A percentile compares a stretch with the other conserved stretches of the same genome.
These are phyloP conservation scores for Atta texana DNA, from an alignment of 1,140 invertebrate genomes.

Conservation along the genomic window DNA sequence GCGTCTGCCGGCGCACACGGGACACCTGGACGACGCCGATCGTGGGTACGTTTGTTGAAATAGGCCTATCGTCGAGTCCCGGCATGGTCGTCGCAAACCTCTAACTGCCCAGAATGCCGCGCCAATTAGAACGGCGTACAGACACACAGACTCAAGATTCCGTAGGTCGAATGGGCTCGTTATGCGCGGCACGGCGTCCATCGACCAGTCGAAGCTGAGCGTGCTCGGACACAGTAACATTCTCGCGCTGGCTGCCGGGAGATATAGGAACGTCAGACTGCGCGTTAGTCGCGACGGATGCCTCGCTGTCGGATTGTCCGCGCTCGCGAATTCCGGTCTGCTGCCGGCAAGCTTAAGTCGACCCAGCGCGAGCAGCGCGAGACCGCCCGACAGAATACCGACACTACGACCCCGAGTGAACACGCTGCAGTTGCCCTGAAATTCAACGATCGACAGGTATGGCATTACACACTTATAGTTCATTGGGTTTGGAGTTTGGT, in stretches of 20 bases:
- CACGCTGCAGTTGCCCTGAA: slow-evolving; percentile 74
- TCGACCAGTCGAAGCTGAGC: slow-evolving; percentile 98
- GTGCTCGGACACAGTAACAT: slow-evolving; percentile 93
- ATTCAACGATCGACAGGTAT: slow-evolving; percentile 32
- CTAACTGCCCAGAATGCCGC: slow-evolving; percentile 80
- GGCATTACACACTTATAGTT: slow-evolving; percentile 25
- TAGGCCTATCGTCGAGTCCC: slow-evolving; percentile 13
- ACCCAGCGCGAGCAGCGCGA: slow-evolving; percentile 82
- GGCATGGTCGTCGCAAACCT: slow-evolving; percentile 70
- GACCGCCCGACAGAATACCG: slow-evolving; percentile 81
- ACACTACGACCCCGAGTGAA: slow-evolving; percentile 76
- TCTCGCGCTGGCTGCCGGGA: slow-evolving; percentile 94
- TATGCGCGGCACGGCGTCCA: slow-evolving; percentile 96
- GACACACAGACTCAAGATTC: slow-evolving; percentile 90
- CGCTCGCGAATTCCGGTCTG: slow-evolving; percentile 92
- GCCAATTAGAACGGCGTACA: slow-evolving; percentile 89
- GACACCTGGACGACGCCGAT: slow-evolving; percentile 76
- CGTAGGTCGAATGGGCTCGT: slow-evolving; percentile 90
- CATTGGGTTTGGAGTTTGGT: background rate
- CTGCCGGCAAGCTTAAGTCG: slow-evolving; percentile 83
- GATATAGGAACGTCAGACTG: slow-evolving; percentile 94
- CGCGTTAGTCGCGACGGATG: slow-evolving; percentile 90
- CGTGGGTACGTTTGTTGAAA: slow-evolving; percentile 65
- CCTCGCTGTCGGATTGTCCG: slow-evolving; percentile 96
- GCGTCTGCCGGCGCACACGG: slow-evolving; percentile 83